These are phyloP conservation scores for Pseudochirops corinnae DNA, from an alignment of 2,797 vertebrate species.

Conservation along the genomic window DNA sequence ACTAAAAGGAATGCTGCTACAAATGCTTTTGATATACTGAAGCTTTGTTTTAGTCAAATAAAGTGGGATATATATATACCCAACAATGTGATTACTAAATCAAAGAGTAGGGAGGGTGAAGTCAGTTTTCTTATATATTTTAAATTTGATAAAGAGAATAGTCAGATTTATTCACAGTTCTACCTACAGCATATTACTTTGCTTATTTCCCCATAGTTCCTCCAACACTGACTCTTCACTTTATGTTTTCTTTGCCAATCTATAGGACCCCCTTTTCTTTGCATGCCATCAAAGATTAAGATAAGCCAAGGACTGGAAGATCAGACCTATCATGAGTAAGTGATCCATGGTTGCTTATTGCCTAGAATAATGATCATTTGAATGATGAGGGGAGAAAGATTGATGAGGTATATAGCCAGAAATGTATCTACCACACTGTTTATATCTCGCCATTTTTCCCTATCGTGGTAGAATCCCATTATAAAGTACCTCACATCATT, in stretches of 20 bases:
- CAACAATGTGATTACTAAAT: background rate
- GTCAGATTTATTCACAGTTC: background rate
- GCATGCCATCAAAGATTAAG: background rate
- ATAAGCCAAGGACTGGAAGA: background rate
- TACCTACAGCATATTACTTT: background rate
- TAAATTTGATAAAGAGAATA: background rate
- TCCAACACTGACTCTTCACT: too few species aligned
- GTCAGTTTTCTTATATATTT: background rate
- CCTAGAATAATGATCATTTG: background rate
- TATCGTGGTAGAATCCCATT: background rate
- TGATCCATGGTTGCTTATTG: background rate
- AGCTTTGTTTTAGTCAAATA: background rate
- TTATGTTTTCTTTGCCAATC: too few species aligned
- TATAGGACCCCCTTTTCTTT: too few species aligned
- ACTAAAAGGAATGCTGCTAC: background rate
- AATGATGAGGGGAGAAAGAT: background rate
- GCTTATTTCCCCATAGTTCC: background rate
- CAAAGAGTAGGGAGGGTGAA: background rate
- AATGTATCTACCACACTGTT: background rate
- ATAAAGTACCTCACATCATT: background rate
- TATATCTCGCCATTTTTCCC: background rate
- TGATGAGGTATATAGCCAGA: background rate
- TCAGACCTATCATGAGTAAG: background rate
- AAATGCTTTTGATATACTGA: background rate
- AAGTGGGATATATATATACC: background rate